Evolutionary conservation across 2,113 vertebrate species (phyloP), one percentile per base, ranked within the genome.

Genomic region (Axis porcinus): DNA sequence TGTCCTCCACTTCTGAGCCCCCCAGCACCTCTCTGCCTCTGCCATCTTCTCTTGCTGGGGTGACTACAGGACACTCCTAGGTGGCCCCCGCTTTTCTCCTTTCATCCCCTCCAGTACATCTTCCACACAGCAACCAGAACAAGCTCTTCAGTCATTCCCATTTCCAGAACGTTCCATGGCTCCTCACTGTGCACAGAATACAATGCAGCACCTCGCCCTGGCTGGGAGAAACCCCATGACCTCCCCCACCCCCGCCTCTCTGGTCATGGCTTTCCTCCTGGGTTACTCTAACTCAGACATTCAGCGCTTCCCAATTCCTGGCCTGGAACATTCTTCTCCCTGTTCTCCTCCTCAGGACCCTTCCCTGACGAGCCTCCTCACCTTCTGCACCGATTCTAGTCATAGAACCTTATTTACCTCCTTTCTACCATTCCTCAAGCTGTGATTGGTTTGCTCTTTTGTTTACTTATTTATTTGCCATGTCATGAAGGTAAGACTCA

Each of bases 211-310:
- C 45, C 43, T 36, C 9, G 7, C 8, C 33, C 27, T 7, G 7
- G 17, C 60, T n/a, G 27, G 5, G 25, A 82, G 45, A 12, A n/a
- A 10, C 23, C 45, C 40, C 15, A 0, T 13, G 55, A 17, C 36
- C 28, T 0, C 0, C 14, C 3, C 47, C 33, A 76, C 4, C 3
- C 33, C 79, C 2, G 0, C 33, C 50, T 58, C 76, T 47, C 76
- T 50, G n/a, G 54, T 54, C 45, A 54, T 0, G 1, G 6, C 15
- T 16, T 27, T 30, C 10, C 15, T 33, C 23, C n/a, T 3, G 0
- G 36, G 60, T 13, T 40, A 50, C 28, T 64, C 33, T 33, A 1
- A 7, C 16, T 11, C 28, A 36, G 2, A 14, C 57, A 11, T 11
- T 10, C 17, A 47, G 92, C 13, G 14, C 27, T 0, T 13, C 5